Evolutionary conservation across 2,113 vertebrate species (phyloP).

Genomic region (Lipotes vexillifer): DNA sequence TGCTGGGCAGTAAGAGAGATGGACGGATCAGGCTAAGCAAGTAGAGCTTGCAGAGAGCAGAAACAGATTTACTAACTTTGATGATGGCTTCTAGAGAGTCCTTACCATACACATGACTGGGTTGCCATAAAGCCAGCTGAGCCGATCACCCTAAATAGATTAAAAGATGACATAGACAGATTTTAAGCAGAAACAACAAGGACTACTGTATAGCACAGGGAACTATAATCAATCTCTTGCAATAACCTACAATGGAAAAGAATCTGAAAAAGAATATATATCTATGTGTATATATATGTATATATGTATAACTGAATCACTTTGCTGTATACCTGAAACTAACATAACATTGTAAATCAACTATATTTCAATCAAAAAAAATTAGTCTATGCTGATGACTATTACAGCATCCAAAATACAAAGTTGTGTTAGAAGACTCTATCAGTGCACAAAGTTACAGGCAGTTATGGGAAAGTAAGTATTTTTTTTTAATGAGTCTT

Average conservation of each 20-base stretch:
- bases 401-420: constrained; percentile 35
- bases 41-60: constrained; percentile 45
- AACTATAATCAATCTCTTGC: background rate
- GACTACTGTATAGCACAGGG: too few species aligned
- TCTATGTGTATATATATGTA: too few species aligned
- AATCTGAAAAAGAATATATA: background rate
- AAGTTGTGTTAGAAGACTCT: background rate
- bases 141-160: constrained; percentile 75
- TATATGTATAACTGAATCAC: background rate
- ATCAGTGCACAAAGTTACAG: background rate
- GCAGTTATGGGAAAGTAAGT: constrained; percentile 28
- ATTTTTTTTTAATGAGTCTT: constrained; percentile 27
- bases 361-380: background rate
- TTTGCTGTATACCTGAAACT: background rate
- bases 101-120: constrained; percentile 72
- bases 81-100: constrained; percentile 60
- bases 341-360: background rate
- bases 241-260: background rate
- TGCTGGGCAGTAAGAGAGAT: constrained; percentile 49
- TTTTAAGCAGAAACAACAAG: constrained; percentile 76
- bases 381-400: constrained; percentile 11
- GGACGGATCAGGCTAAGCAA: constrained; percentile 27
- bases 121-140: constrained; percentile 74
- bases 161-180: constrained; percentile 74
- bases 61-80: constrained; percentile 78